A percentile compares a stretch with the other conserved stretches of the same genome.
Evolutionary conservation across 2,113 vertebrate genomes (phyloP).

Genomic region (Telmatochromis brachygnathus): DNA sequence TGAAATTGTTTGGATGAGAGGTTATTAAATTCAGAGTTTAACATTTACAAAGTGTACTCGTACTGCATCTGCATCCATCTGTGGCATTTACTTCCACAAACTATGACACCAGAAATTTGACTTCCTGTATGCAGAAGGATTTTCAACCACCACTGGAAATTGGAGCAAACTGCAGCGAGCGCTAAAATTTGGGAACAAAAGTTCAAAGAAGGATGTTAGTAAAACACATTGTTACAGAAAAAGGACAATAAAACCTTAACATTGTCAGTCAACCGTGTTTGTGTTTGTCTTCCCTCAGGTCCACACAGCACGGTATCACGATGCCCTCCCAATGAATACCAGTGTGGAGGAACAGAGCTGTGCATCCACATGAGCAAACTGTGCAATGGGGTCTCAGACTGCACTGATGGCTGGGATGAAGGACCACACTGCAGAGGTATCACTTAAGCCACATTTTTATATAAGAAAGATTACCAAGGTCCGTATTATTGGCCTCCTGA

Average conservation of each 20-base stretch:
- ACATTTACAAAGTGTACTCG: not conserved
- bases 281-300: constrained; percentile 69
- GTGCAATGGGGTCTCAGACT: constrained; percentile 85
- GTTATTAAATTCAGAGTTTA: not conserved
- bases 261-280: not conserved
- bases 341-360: constrained; percentile 88
- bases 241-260: not conserved
- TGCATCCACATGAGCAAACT: constrained; percentile 91
- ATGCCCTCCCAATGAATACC: constrained; percentile 90
- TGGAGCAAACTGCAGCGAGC: not conserved
- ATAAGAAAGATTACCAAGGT: not conserved
- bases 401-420: constrained; percentile 87
- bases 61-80: not conserved
- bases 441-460: not conserved
- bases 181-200: not conserved
- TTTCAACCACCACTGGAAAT: not conserved
- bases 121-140: not conserved
- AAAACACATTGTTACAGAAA: not conserved
- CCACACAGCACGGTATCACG: constrained; percentile 83
- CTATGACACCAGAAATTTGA: not conserved
- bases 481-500: not conserved
- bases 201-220: not conserved
- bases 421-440: constrained; percentile 90
- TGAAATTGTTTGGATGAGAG: not conserved
- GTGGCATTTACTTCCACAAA: not conserved